Evolutionary conservation across 1,140 invertebrate species (phyloP).

Genomic region (Pseudomyrmex cubaensis): DNA sequence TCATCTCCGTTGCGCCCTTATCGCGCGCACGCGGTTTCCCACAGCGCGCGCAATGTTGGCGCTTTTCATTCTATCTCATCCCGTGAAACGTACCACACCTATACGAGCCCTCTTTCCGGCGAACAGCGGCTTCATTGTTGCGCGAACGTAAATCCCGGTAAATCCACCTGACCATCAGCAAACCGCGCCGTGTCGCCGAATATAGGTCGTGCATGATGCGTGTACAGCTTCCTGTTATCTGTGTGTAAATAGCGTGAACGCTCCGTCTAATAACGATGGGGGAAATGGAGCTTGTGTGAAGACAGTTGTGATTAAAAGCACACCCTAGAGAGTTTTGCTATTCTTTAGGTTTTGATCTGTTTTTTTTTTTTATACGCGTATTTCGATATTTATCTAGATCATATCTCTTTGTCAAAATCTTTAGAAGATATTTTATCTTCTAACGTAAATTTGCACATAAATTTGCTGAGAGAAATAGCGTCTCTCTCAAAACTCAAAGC

Average conservation of each 20-base stretch:
- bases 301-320: too few species aligned
- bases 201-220: conserved; percentile 18
- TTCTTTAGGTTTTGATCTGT: not conserved
- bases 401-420: not conserved
- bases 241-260: too few species aligned
- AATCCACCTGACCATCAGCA: conserved; percentile 23
- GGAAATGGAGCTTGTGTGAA: too few species aligned
- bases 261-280: too few species aligned
- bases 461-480: not conserved
- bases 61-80: not conserved
- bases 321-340: not conserved
- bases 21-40: conserved; percentile 2
- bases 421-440: not conserved
- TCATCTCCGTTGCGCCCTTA: conserved; percentile 64
- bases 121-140: conserved; percentile 7
- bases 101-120: conserved; percentile 33
- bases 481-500: not conserved
- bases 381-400: not conserved
- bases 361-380: not conserved
- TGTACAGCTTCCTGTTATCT: conserved; percentile 26
- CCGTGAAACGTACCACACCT: not conserved
- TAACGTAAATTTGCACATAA: not conserved
- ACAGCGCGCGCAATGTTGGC: not conserved
- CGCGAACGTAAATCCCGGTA: conserved; percentile 39
- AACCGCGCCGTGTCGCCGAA: conserved; percentile 27